phyloP scores from a whole-genome alignment of 2,797 vertebrate species.

The Hoplostethus mediterraneus region DNA sequence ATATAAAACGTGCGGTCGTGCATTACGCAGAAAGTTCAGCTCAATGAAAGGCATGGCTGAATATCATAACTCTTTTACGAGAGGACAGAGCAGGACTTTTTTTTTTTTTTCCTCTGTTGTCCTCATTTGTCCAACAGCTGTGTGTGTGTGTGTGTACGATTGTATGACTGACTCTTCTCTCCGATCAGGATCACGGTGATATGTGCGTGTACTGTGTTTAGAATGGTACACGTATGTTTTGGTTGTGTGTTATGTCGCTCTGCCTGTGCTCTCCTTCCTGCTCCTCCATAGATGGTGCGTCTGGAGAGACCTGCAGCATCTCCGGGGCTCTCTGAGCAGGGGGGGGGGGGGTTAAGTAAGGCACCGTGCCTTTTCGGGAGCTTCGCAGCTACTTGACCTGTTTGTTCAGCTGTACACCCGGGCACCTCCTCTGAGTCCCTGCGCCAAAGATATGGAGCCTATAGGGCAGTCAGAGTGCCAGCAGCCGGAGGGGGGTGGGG shows the following conservation, averaged over 20 bases:
- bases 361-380: constrained; percentile 58
- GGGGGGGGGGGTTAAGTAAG: constrained; percentile 62
- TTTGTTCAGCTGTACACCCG: constrained; percentile 81
- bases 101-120: constrained; percentile 9
- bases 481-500: constrained; percentile 14
- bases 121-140: constrained; percentile 24
- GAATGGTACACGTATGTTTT: constrained; percentile 19
- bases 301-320: constrained; percentile 24
- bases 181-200: not conserved
- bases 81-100: not conserved
- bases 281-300: constrained; percentile 31
- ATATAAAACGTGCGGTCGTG: constrained; percentile 13
- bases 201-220: not conserved
- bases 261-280: not conserved
- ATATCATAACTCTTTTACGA: constrained; percentile 41
- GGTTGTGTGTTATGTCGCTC: constrained; percentile 13
- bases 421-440: constrained; percentile 36
- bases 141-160: constrained; percentile 6
- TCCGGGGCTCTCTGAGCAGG: constrained; percentile 37
- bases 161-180: constrained; percentile 25
- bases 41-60: constrained; percentile 36
- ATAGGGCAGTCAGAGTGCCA: constrained; percentile 32
- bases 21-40: constrained; percentile 30
- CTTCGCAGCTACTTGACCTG: constrained; percentile 78
- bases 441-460: constrained; percentile 47